Percentiles rank a stretch among this genome's conserved stretches.
Conservation (phyloP, 2,888 invertebrate genomes). For the Nephrotoma flavescens region DNA sequence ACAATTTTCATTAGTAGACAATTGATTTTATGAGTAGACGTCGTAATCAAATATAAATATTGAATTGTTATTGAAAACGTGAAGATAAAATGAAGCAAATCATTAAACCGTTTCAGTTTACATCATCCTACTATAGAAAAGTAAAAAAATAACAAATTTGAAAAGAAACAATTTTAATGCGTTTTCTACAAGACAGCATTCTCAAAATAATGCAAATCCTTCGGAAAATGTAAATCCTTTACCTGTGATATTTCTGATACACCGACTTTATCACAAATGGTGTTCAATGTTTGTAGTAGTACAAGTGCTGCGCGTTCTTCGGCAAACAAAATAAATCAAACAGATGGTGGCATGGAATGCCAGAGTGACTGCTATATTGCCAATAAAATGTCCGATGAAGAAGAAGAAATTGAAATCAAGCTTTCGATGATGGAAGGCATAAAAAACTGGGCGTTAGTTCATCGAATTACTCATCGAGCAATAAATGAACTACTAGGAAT, state of each 20-base stretch:
- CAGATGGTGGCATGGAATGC: too few relatives aligned
- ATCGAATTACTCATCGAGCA: not conserved
- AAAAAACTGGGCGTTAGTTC: not conserved
- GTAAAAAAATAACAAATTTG: not conserved
- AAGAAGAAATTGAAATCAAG: not conserved
- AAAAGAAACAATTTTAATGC: not conserved
- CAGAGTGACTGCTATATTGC: too few relatives aligned
- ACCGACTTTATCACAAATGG: too few relatives aligned
- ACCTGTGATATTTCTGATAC: too few relatives aligned
- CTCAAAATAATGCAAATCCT: not conserved
- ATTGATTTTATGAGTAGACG: too few relatives aligned
- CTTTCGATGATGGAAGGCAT: not conserved
- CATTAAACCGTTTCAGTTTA: not conserved
- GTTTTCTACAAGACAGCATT: not conserved
- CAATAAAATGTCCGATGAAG: not conserved
- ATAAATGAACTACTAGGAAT: not conserved
- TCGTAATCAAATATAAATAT: too few relatives aligned
- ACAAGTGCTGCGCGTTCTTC: too few relatives aligned
- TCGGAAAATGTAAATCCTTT: not conserved
- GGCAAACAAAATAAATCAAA: too few relatives aligned
- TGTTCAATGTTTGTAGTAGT: too few relatives aligned
- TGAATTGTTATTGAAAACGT: too few relatives aligned
- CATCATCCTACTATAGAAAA: not conserved
- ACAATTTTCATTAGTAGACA: too few relatives aligned
- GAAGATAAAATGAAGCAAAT: not conserved